phyloP scores from a whole-genome alignment of 2,797 vertebrate genomes.

The Ataeniobius toweri region DNA sequence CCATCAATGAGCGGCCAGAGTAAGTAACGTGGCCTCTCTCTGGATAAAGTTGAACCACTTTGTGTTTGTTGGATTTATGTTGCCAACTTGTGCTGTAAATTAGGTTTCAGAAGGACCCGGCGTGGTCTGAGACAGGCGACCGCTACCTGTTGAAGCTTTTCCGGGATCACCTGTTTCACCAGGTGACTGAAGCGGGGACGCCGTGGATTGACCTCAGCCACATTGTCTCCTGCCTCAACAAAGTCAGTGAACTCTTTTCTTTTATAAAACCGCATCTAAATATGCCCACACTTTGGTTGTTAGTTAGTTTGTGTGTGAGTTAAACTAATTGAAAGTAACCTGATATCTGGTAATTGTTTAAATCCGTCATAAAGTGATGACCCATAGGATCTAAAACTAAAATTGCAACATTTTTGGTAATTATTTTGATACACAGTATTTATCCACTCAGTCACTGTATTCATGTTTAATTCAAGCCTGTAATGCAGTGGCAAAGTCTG shows the following conservation, averaged over 20 bases:
- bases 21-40: conserved; percentile 75
- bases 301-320: not conserved
- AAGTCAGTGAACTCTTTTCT: conserved; percentile 80
- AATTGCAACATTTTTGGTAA: too few relatives aligned
- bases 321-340: not conserved
- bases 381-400: too few relatives aligned
- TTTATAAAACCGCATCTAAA: too few relatives aligned
- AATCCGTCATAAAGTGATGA: not conserved
- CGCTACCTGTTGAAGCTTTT: conserved; percentile 98
- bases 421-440: too few relatives aligned
- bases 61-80: not conserved
- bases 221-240: conserved; percentile 99
- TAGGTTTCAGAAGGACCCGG: conserved; percentile 98
- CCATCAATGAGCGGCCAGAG: conserved; percentile 99
- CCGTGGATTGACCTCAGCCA: conserved; percentile 99
- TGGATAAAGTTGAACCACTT: too few relatives aligned
- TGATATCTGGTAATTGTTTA: not conserved
- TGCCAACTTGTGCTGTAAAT: not conserved
- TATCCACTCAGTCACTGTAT: too few relatives aligned
- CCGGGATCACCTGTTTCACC: conserved; percentile 99
- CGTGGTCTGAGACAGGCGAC: conserved; percentile 99
- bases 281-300: not conserved
- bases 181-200: conserved; percentile 96
- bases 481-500: too few relatives aligned
- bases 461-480: too few relatives aligned